These are phyloP conservation scores for Danio tinwini DNA, from an alignment of 2,797 vertebrate species.

Conservation along the genomic window DNA sequence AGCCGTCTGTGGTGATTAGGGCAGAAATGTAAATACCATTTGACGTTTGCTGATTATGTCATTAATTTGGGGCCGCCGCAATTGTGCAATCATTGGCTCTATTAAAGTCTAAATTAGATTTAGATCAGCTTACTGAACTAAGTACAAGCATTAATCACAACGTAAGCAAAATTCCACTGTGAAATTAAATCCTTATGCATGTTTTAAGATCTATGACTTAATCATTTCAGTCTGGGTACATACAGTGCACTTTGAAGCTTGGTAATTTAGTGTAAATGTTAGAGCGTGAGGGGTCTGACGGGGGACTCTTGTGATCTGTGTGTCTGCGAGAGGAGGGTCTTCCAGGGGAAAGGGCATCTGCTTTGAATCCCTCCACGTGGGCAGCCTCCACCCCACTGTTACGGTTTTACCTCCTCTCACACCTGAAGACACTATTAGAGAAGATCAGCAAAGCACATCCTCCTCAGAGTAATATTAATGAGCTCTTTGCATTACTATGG, in stretches of 20 bases:
- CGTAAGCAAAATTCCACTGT: slow-evolving; percentile 10
- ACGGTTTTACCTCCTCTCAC: slow-evolving; percentile 39
- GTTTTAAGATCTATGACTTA: slow-evolving; percentile 32
- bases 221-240: slow-evolving; percentile 51
- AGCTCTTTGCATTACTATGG: not conserved
- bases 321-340: slow-evolving; percentile 59
- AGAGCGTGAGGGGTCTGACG: slow-evolving; percentile 58
- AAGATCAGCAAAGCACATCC: slow-evolving; percentile 13
- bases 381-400: slow-evolving; percentile 42
- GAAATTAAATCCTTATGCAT: not conserved
- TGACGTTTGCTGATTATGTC: slow-evolving; percentile 15
- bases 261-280: slow-evolving; percentile 76
- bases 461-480: slow-evolving; percentile 8
- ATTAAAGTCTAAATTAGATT: slow-evolving; percentile 34
- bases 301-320: slow-evolving; percentile 57
- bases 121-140: slow-evolving; percentile 6
- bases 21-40: slow-evolving; percentile 12
- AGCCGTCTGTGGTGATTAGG: slow-evolving; percentile 1
- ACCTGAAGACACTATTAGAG: slow-evolving; percentile 24
- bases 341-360: slow-evolving; percentile 71
- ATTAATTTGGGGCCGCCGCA: slow-evolving; percentile 29
- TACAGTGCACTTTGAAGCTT: slow-evolving; percentile 62
- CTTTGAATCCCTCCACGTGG: slow-evolving; percentile 66
- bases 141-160: slow-evolving; percentile 21
- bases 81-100: slow-evolving; percentile 28